Percentiles rank a stretch among this genome's conserved stretches.
Conservation (phyloP, 2,113 vertebrate genomes). For the Tonatia bakeri region DNA sequence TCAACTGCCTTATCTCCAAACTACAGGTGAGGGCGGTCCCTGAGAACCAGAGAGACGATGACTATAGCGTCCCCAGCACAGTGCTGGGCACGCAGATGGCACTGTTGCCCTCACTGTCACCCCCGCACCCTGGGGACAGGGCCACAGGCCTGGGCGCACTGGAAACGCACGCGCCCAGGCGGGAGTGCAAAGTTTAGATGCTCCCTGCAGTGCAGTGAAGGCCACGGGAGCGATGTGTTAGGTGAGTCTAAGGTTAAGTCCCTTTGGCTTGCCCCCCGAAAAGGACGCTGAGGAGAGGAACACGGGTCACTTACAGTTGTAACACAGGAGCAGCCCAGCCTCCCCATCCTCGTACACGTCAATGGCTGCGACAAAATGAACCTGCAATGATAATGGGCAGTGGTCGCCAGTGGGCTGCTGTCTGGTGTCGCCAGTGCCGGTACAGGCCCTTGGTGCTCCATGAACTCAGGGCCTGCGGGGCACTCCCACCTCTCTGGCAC, state of each 20-base stretch:
- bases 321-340: slow-evolving; percentile 94
- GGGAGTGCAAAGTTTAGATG: background rate
- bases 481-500: background rate
- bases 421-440: no score
- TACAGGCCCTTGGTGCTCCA: accelerated
- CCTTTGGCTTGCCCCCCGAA: background rate
- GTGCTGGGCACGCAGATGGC: background rate
- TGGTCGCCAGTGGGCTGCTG: slow-evolving; percentile 31
- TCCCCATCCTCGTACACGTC: slow-evolving; percentile 99
- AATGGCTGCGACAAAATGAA: slow-evolving; percentile 97
- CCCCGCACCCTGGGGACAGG: background rate
- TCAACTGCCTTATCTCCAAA: background rate
- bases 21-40: background rate
- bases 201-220: background rate
- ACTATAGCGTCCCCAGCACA: background rate
- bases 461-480: background rate
- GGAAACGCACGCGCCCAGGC: background rate
- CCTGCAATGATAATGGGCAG: slow-evolving; percentile 85
- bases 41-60: background rate
- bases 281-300: background rate
- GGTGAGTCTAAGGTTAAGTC: background rate
- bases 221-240: background rate
- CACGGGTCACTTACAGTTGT: slow-evolving; percentile 92
- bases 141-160: background rate
- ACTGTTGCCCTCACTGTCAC: background rate